Evolutionary conservation across 2,888 invertebrate species (phyloP).

Genomic region (Sarcophaga carnaria): DNA sequence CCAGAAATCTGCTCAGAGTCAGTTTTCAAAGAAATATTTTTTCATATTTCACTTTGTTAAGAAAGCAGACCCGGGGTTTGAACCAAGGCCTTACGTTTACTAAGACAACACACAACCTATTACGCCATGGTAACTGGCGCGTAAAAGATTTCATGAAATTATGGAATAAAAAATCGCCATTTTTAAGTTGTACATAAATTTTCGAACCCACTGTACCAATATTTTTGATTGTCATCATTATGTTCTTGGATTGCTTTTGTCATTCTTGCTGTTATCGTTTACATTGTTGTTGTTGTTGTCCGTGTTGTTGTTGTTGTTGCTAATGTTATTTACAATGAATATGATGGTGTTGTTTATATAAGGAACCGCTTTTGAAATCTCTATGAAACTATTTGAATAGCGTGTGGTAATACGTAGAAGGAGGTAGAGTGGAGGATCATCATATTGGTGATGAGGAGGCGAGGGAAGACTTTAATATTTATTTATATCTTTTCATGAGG

Average conservation of each 20-base stretch:
- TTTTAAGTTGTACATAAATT: background rate
- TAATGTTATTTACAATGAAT: constrained; percentile 46
- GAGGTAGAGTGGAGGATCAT: background rate
- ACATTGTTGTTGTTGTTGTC: constrained; percentile 4
- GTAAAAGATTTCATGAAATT: too few species aligned
- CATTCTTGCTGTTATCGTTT: constrained; percentile 2
- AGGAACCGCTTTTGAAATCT: constrained; percentile 69
- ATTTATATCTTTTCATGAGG: constrained; percentile 36
- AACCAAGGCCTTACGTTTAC: too few species aligned
- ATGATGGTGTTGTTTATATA: constrained; percentile 69
- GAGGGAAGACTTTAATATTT: constrained; percentile 45
- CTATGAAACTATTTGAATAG: constrained; percentile 49
- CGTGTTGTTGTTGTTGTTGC: constrained; percentile 6
- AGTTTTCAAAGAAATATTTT: too few species aligned
- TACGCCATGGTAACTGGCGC: too few species aligned
- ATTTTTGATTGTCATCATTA: constrained; percentile 59
- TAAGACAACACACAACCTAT: too few species aligned
- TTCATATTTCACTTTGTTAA: too few species aligned
- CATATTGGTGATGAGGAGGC: too few species aligned
- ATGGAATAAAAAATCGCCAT: background rate
- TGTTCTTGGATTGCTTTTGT: constrained; percentile 36
- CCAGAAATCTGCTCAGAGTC: too few species aligned
- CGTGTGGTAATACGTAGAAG: constrained; percentile 31
- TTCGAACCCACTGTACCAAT: constrained; percentile 23
- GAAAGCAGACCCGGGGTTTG: too few species aligned